Evolutionary conservation across 2,113 vertebrate species (phyloP).

Genomic region (Polypterus bichir): DNA sequence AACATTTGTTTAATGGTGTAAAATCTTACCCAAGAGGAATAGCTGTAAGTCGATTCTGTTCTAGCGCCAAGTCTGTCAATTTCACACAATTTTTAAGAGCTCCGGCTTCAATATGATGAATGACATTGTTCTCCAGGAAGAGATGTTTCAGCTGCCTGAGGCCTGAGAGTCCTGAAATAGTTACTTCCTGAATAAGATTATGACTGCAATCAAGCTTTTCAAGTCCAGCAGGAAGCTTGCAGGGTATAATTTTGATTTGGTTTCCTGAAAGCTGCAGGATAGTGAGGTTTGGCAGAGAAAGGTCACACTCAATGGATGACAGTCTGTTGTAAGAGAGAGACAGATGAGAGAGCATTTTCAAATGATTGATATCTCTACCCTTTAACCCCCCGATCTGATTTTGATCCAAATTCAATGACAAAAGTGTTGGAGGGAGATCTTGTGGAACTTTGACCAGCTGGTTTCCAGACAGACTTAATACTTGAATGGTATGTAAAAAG

Average conservation of each 20-base stretch:
- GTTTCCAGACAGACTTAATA: constrained; percentile 57
- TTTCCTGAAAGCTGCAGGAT: constrained; percentile 56
- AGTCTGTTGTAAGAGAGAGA: constrained; percentile 57
- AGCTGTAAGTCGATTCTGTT: constrained; percentile 57
- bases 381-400: constrained; percentile 50
- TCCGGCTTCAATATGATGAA: constrained; percentile 48
- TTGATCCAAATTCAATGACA: constrained; percentile 56
- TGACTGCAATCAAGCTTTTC: constrained; percentile 64
- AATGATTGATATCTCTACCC: constrained; percentile 47
- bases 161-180: constrained; percentile 43
- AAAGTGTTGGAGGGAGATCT: constrained; percentile 50
- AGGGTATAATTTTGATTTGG: constrained; percentile 44
- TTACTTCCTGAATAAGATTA: constrained; percentile 54
- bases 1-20: too few species aligned
- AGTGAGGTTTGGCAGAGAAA: constrained; percentile 51
- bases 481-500: constrained; percentile 41
- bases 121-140: constrained; percentile 61
- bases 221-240: constrained; percentile 40
- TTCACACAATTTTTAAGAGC: constrained; percentile 49
- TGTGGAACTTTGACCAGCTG: constrained; percentile 45
- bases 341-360: constrained; percentile 52
- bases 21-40: constrained; percentile 49
- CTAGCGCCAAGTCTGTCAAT: constrained; percentile 57
- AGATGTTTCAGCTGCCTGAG: constrained; percentile 57
- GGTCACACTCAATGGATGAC: constrained; percentile 48